Evolutionary conservation across 2,888 invertebrate species (phyloP).

Genomic region (Acholoe squamosa): DNA sequence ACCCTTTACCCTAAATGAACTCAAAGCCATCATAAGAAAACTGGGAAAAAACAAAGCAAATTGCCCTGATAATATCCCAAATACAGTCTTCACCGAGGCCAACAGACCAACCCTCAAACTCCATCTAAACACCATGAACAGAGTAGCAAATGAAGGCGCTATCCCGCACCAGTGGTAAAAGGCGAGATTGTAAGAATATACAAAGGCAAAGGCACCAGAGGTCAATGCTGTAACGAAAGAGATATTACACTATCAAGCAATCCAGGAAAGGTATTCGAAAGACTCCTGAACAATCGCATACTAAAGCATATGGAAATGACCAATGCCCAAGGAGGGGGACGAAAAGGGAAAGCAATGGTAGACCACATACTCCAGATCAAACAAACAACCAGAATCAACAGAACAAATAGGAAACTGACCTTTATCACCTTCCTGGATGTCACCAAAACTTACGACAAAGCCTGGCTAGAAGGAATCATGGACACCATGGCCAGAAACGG

Average conservation of each 20-base stretch:
- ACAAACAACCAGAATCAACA: neutral
- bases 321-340: neutral
- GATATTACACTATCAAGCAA: constrained; percentile 17
- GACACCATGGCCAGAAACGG: neutral
- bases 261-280: neutral
- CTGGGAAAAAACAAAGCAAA: too few species aligned
- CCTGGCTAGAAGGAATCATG: constrained; percentile 2
- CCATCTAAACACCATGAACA: neutral
- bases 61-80: too few species aligned
- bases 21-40: too few species aligned
- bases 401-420: neutral
- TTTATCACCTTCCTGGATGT: constrained; percentile 44
- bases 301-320: neutral
- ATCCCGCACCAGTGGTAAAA: neutral
- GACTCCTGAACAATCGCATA: constrained; percentile 5
- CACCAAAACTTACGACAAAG: constrained; percentile 31
- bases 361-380: neutral
- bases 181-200: neutral
- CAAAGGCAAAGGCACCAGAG: neutral
- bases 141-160: neutral
- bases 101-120: neutral
- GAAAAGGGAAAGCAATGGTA: neutral
- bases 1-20: too few species aligned
- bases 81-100: too few species aligned
- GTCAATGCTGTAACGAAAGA: neutral